These are phyloP conservation scores for Pinctada fucata DNA, from an alignment of 2,888 invertebrate species.

Conservation along the genomic window DNA sequence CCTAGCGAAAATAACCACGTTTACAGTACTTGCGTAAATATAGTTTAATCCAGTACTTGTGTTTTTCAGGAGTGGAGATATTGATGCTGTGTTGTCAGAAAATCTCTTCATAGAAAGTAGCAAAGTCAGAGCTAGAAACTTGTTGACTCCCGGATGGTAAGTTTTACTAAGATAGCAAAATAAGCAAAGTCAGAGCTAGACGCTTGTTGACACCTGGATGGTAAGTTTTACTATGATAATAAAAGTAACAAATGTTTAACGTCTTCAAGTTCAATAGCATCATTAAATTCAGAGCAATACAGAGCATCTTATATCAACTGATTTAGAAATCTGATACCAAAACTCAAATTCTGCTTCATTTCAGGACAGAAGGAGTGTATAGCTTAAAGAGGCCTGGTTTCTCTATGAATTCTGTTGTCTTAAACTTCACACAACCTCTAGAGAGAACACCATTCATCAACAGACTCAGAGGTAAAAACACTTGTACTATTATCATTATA, in stretches of 20 bases:
- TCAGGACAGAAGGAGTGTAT: slow-evolving; percentile 15
- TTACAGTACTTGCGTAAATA: too few relatives aligned
- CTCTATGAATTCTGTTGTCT: slow-evolving; percentile 54
- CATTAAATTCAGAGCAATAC: too few relatives aligned
- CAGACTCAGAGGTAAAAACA: slow-evolving; percentile 60
- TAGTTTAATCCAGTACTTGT: not conserved
- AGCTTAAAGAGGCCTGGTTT: not conserved
- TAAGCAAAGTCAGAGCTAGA: not conserved
- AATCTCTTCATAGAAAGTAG: slow-evolving; percentile 60
- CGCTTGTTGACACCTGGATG: not conserved
- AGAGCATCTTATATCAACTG: too few relatives aligned
- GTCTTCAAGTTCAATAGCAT: too few relatives aligned
- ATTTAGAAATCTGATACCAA: too few relatives aligned
- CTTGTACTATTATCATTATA: not conserved
- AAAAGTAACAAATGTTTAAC: too few relatives aligned
- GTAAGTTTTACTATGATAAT: too few relatives aligned
- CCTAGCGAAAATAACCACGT: too few relatives aligned
- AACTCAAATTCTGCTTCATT: too few relatives aligned
- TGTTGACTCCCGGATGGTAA: slow-evolving; percentile 68
- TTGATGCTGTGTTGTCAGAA: slow-evolving; percentile 71
- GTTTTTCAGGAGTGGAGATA: slow-evolving; percentile 67
- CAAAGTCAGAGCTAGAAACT: slow-evolving; percentile 64
- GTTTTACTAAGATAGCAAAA: slow-evolving; percentile 34
- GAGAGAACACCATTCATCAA: slow-evolving; percentile 61
- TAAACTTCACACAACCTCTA: slow-evolving; percentile 67